Evolutionary conservation across 2,113 vertebrate species (phyloP), one percentile per base, ranked within the genome.

Genomic region (Zosterops borbonicus): DNA sequence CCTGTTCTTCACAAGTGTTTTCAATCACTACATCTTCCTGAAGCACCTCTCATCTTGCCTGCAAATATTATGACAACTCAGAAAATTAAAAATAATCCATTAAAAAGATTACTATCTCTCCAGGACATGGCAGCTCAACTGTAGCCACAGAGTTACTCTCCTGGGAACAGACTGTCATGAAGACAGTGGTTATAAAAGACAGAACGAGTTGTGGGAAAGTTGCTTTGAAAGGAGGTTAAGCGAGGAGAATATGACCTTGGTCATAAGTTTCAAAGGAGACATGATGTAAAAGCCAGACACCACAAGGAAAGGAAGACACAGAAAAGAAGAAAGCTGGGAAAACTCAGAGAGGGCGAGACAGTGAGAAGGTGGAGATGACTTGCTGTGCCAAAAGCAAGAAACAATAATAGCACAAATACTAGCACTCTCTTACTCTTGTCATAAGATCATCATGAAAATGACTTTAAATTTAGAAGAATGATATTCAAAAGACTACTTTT

Each of bases 391-490:
- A 92, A 90, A 90, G 76, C n/a, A 75, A 50, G 71, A 84, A 92
- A 73, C 55, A 65, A 24, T 73, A 96, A 90, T 25, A 95, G 87
- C 76, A 85, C 39, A 93, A 60, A 94, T 33, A 88, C 42, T 19
- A 80, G 63, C 83, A 60, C 47, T 41, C 56, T 67, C 39, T 82
- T 84, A 35, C 52, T 70, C 39, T 79, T 84, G 39, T 83, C 68
- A 41, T 77, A 88, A 88, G 64, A 95, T 12, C 56, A 71, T 56
- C 4, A 56, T 20, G 60, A 89, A 93, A 71, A 64, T 59, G 5
- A 87, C 82, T 95, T 89, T 83, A 94, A 88, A 77, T 92, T 94
- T 88, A 87, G 92, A 59, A 93, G 39, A 90, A 93, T 65, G 60
- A 95, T 90, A 92, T 92, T 95, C 53, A 70, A 67, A 25, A 84